Conservation (phyloP, 2,888 invertebrate species). For the Drosophila anomalipes region DNA sequence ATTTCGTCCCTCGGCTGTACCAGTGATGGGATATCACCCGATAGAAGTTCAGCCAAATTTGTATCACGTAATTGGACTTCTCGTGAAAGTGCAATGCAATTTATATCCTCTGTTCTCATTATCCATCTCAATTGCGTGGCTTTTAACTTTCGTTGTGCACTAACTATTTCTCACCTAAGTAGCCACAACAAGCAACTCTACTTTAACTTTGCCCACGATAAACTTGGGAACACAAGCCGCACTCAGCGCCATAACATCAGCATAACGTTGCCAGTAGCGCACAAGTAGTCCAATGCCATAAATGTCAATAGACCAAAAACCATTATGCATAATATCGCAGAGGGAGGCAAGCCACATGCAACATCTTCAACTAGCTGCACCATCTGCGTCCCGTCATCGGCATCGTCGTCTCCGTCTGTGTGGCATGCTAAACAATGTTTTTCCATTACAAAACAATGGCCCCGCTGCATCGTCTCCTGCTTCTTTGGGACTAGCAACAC, state of each 20-base stretch:
- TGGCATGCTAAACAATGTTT: slow-evolving; percentile 74
- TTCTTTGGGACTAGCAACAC: slow-evolving; percentile 66
- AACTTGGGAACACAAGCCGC: slow-evolving; percentile 38
- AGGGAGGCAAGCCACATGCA: slow-evolving; percentile 25
- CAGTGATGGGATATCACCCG: not conserved
- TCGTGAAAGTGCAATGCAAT: not conserved
- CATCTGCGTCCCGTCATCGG: slow-evolving; percentile 23
- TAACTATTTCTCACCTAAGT: slow-evolving; percentile 41
- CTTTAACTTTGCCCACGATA: slow-evolving; percentile 54
- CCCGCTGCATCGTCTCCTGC: slow-evolving; percentile 15
- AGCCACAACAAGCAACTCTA: slow-evolving; percentile 48
- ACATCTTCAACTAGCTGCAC: slow-evolving; percentile 19
- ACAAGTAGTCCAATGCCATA: slow-evolving; percentile 63
- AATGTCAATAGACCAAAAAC: slow-evolving; percentile 78
- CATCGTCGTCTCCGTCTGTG: slow-evolving; percentile 12
- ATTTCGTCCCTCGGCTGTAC: not conserved
- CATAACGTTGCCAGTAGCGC: slow-evolving; percentile 10
- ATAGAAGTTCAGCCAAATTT: not conserved
- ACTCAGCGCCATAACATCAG: slow-evolving; percentile 6
- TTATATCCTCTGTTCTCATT: slow-evolving; percentile 13
- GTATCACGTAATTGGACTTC: not conserved
- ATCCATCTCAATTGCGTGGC: slow-evolving; percentile 59
- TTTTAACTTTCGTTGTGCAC: slow-evolving; percentile 45
- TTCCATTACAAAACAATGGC: slow-evolving; percentile 76
- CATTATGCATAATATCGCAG: slow-evolving; percentile 74